Percentiles rank a stretch among this genome's conserved stretches.
Evolutionary conservation across 2,797 vertebrate genomes (phyloP).

Genomic region (Austrolebias charrua): DNA sequence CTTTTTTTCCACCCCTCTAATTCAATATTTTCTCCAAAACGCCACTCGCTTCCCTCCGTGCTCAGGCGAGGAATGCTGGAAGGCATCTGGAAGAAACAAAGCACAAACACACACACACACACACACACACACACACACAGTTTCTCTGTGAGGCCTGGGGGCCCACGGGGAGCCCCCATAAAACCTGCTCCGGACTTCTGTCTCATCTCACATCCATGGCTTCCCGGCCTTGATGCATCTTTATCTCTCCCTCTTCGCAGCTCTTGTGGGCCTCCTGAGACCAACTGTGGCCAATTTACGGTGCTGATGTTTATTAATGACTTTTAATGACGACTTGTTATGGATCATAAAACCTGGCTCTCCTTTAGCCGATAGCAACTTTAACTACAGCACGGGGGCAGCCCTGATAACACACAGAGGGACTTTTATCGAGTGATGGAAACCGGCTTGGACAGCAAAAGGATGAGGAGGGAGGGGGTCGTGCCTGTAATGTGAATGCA

Average conservation of each 20-base stretch:
- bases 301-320: constrained; percentile 65
- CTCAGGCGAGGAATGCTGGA: constrained; percentile 64
- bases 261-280: constrained; percentile 55
- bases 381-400: constrained; percentile 51
- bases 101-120: too few species aligned
- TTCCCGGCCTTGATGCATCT: constrained; percentile 41
- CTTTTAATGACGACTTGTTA: constrained; percentile 71
- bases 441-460: constrained; percentile 49
- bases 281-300: constrained; percentile 64
- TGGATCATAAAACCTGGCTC: constrained; percentile 63
- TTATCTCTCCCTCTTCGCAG: constrained; percentile 52
- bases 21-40: constrained; percentile 75
- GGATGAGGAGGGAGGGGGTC: constrained; percentile 14
- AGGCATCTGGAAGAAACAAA: constrained; percentile 54
- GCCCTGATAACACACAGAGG: constrained; percentile 59
- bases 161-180: constrained; percentile 48
- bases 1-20: constrained; percentile 63
- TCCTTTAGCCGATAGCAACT: constrained; percentile 58
- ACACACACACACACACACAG: constrained; percentile 7
- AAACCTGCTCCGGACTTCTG: constrained; percentile 41
- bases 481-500: constrained; percentile 18
- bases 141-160: constrained; percentile 40
- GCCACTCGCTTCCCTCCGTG: constrained; percentile 38
- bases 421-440: constrained; percentile 57
- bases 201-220: constrained; percentile 40